phyloP scores from a whole-genome alignment of 2,797 vertebrate species.

The Hydrolagus colliei region DNA sequence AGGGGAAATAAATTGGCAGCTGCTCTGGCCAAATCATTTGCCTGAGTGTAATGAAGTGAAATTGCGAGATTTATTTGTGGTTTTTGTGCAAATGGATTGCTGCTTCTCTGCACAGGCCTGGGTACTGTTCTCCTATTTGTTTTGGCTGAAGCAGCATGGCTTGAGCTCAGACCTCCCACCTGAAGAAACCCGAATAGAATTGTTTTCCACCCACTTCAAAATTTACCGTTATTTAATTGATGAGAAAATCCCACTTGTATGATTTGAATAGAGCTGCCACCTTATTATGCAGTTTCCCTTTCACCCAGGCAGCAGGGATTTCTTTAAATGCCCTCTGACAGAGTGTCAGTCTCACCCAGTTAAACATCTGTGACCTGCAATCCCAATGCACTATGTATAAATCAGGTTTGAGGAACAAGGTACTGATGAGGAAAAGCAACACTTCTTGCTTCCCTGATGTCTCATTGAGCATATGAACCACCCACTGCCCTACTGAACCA shows the following conservation, averaged over 20 bases:
- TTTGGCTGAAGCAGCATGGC: conserved; percentile 29
- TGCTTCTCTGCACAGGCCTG: conserved; percentile 32
- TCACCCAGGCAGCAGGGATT: background rate
- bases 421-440: background rate
- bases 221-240: conserved; percentile 8
- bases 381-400: background rate
- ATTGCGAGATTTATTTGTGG: conserved; percentile 34
- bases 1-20: conserved; percentile 33
- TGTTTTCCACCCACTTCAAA: background rate
- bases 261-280: conserved; percentile 21
- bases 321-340: background rate
- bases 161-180: conserved; percentile 27
- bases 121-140: conserved; percentile 33
- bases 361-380: background rate
- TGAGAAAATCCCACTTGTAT: conserved; percentile 28
- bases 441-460: no score
- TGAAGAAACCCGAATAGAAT: conserved; percentile 9
- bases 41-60: conserved; percentile 22
- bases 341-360: background rate
- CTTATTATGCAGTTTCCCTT: background rate
- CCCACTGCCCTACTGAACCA: background rate
- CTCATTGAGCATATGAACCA: background rate
- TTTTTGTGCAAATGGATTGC: conserved; percentile 32
- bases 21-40: conserved; percentile 32
- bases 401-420: background rate